phyloP scores from a whole-genome alignment of 2,797 vertebrate species.

The Myotis daubentonii region DNA sequence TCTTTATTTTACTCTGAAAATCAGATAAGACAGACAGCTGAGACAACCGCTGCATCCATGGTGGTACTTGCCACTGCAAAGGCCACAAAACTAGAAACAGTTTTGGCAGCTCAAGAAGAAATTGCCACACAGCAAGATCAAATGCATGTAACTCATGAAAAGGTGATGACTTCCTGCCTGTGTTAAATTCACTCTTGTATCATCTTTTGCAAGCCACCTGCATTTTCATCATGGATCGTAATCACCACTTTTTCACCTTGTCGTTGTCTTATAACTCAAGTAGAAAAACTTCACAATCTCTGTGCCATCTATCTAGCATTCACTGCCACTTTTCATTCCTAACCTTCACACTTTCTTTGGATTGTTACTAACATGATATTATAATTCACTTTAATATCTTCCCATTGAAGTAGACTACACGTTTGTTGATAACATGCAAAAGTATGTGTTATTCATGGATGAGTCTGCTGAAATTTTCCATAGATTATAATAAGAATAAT shows the following conservation, averaged over 20 bases:
- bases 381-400: neutral
- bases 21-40: constrained; percentile 83
- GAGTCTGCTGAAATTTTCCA: neutral
- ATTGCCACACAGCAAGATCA: constrained; percentile 80
- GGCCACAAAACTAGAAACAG: constrained; percentile 68
- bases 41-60: constrained; percentile 76
- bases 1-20: constrained; percentile 79
- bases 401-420: constrained; percentile 8
- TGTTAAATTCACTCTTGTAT: constrained; percentile 51
- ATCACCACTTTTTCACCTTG: constrained; percentile 42
- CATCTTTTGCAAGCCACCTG: constrained; percentile 43
- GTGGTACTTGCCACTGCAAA: constrained; percentile 74
- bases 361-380: constrained; percentile 44
- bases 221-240: neutral
- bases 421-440: constrained; percentile 8
- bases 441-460: neutral
- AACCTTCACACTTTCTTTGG: constrained; percentile 41
- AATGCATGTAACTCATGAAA: constrained; percentile 82
- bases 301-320: neutral
- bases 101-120: constrained; percentile 82
- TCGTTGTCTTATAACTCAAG: neutral
- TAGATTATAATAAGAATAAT: neutral
- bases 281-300: neutral
- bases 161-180: constrained; percentile 82
- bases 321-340: constrained; percentile 45